Evolutionary conservation across 1,140 invertebrate genomes (phyloP).

Genomic region (Aphaenogaster ashmeadi): DNA sequence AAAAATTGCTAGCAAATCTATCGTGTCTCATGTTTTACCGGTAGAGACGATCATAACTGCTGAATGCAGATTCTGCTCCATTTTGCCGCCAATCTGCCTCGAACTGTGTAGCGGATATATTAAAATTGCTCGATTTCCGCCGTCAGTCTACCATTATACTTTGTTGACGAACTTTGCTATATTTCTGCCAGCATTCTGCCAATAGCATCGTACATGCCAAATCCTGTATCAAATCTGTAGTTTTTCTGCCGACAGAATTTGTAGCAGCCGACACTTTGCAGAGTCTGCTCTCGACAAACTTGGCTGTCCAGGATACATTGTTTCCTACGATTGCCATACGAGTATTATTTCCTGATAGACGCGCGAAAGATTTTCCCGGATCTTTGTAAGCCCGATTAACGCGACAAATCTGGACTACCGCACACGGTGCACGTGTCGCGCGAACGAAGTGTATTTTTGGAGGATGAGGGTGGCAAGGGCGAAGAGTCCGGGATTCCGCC

Average conservation of each 20-base stretch:
- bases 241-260: background rate
- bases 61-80: too few species aligned
- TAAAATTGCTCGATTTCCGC: background rate
- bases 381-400: background rate
- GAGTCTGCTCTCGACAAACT: background rate
- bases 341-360: background rate
- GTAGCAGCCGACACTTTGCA: background rate
- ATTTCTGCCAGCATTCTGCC: too few species aligned
- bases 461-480: slow-evolving; percentile 14
- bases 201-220: too few species aligned
- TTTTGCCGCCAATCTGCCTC: too few species aligned
- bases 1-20: background rate
- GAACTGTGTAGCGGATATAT: background rate
- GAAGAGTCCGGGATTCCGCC: background rate
- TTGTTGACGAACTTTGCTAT: too few species aligned
- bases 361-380: background rate
- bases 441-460: slow-evolving; percentile 18
- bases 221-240: background rate
- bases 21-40: background rate
- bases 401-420: background rate
- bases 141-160: too few species aligned
- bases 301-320: too few species aligned
- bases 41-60: background rate
- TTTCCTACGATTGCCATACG: too few species aligned
- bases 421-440: background rate